Evolutionary conservation across 2,113 vertebrate genomes (phyloP).

Genomic region (Lagopus muta): DNA sequence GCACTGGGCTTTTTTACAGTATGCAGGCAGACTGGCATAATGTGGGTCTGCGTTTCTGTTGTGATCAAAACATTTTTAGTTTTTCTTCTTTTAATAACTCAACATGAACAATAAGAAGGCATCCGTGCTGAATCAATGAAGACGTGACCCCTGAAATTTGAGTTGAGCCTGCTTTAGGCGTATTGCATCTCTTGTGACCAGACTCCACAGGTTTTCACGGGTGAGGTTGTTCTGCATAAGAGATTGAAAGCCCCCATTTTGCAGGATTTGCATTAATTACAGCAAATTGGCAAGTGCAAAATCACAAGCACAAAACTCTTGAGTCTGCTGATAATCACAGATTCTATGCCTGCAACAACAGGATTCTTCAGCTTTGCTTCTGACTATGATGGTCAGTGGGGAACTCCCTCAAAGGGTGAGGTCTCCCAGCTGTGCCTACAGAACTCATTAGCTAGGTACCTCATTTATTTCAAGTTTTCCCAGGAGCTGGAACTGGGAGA

Average conservation of each 20-base stretch:
- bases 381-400: rapidly evolving
- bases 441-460: background rate
- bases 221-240: background rate
- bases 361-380: background rate
- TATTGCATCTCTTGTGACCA: background rate
- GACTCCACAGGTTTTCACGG: background rate
- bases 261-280: background rate
- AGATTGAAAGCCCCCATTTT: background rate
- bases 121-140: background rate
- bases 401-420: background rate
- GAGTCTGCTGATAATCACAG: background rate
- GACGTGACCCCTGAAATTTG: background rate
- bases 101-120: background rate
- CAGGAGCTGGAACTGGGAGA: background rate
- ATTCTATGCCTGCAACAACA: background rate
- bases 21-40: background rate
- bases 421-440: background rate
- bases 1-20: background rate
- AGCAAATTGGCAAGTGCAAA: background rate
- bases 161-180: background rate
- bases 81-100: background rate
- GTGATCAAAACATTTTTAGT: rapidly evolving
- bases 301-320: background rate
- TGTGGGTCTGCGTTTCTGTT: background rate
- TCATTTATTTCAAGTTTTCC: background rate